A percentile compares a stretch with the other conserved stretches of the same genome.
These are phyloP conservation scores for Gymnopithys bicolor DNA, from an alignment of 2,797 vertebrate genomes.

Conservation along the genomic window DNA sequence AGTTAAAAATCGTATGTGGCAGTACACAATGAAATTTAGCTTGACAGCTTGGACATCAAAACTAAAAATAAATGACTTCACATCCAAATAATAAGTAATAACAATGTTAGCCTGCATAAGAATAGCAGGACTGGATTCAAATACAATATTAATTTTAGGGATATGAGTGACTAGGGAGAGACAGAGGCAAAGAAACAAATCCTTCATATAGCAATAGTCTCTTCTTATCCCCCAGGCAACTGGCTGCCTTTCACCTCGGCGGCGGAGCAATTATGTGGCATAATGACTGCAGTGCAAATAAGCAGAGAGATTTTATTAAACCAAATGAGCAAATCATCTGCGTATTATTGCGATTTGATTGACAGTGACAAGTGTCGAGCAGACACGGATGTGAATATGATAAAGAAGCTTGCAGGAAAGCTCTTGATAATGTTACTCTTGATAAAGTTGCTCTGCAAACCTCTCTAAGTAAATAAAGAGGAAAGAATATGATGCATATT, in stretches of 20 bases:
- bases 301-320: constrained; percentile 99
- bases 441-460: constrained; percentile 93
- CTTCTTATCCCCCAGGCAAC: constrained; percentile 94
- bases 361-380: constrained; percentile 98
- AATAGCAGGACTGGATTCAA: constrained; percentile 92
- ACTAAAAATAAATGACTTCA: constrained; percentile 94
- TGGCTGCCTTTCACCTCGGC: constrained; percentile 92
- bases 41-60: constrained; percentile 89
- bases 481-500: constrained; percentile 88
- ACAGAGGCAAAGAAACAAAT: constrained; percentile 87
- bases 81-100: constrained; percentile 98
- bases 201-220: constrained; percentile 93
- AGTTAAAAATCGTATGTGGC: constrained; percentile 93
- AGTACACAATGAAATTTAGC: constrained; percentile 89
- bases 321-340: constrained; percentile 99
- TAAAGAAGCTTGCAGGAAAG: constrained; percentile 93
- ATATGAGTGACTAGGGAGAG: constrained; percentile 95
- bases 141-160: constrained; percentile 98
- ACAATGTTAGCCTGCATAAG: constrained; percentile 98
- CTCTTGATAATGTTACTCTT: constrained; percentile 97
- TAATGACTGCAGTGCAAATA: constrained; percentile 99
- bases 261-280: constrained; percentile 95
- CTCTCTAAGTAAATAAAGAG: constrained; percentile 89
- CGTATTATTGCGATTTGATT: constrained; percentile 99
- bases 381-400: constrained; percentile 90